Conservation (phyloP, 2,888 invertebrate species). For the Tipula helvola region DNA sequence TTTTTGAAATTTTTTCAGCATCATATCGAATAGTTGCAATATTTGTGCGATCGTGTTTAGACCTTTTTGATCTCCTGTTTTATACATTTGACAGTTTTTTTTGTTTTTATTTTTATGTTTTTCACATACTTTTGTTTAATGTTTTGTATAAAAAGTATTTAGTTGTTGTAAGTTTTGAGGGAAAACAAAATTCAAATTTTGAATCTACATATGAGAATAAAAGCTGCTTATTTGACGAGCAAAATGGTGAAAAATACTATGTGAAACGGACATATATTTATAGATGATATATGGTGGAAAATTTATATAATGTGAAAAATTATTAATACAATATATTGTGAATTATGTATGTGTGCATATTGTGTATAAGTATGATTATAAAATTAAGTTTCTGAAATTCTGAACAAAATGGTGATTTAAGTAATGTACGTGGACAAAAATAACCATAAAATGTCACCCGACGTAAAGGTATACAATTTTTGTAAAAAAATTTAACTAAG, state of each 20-base stretch:
- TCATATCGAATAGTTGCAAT: conserved; percentile 10
- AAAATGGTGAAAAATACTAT: neutral
- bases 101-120: neutral
- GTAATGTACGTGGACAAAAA: neutral
- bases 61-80: neutral
- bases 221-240: neutral
- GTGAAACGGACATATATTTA: neutral
- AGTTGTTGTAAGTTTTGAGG: neutral
- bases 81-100: neutral
- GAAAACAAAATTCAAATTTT: neutral
- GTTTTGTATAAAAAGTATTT: neutral
- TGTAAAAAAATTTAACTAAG: neutral
- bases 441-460: neutral
- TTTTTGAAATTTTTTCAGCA: neutral
- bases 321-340: neutral
- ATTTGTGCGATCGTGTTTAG: conserved; percentile 12
- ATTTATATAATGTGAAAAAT: neutral
- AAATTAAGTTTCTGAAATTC: neutral
- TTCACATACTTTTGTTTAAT: neutral
- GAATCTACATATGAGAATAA: too few species aligned
- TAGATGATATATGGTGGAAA: neutral
- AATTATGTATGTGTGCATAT: neutral
- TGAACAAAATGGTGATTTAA: neutral
- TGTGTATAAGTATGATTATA: neutral
- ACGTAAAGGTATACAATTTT: neutral